A percentile compares a stretch with the other conserved stretches of the same genome.
Evolutionary conservation across 1,140 invertebrate species (phyloP).

Genomic region (Drosophila yakuba): DNA sequence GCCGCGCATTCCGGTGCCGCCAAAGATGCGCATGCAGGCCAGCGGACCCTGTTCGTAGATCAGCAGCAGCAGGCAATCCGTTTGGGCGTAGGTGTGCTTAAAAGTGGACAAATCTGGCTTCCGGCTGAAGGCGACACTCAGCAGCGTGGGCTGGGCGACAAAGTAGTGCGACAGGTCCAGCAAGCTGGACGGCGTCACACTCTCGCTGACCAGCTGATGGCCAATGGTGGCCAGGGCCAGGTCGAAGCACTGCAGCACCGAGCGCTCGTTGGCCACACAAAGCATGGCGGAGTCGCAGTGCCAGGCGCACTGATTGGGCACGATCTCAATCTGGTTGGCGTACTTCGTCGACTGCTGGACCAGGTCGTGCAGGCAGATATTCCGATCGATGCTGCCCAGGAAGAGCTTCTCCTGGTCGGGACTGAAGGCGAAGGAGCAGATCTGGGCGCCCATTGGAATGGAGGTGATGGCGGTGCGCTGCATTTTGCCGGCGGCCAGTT

Average conservation of each 20-base stretch:
- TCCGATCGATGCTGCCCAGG: conserved; percentile 91
- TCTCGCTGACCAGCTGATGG: conserved; percentile 89
- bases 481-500: conserved; percentile 89
- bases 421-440: conserved; percentile 88
- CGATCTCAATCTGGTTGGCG: conserved; percentile 86
- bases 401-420: conserved; percentile 90
- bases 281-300: conserved; percentile 89
- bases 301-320: conserved; percentile 90
- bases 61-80: conserved; percentile 86
- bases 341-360: conserved; percentile 87
- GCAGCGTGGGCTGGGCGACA: conserved; percentile 86
- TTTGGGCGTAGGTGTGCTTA: conserved; percentile 85
- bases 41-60: conserved; percentile 88
- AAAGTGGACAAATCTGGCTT: conserved; percentile 85
- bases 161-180: conserved; percentile 90
- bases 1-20: conserved; percentile 75
- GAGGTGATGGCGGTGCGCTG: conserved; percentile 89
- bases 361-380: conserved; percentile 90
- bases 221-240: conserved; percentile 88
- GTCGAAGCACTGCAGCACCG: conserved; percentile 92
- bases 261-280: conserved; percentile 89
- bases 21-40: conserved; percentile 73
- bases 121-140: conserved; percentile 86
- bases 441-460: conserved; percentile 89
- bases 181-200: conserved; percentile 87